A percentile compares a stretch with the other conserved stretches of the same genome.
Conservation (phyloP, 2,113 vertebrate genomes). For the Lophura nycthemera region DNA sequence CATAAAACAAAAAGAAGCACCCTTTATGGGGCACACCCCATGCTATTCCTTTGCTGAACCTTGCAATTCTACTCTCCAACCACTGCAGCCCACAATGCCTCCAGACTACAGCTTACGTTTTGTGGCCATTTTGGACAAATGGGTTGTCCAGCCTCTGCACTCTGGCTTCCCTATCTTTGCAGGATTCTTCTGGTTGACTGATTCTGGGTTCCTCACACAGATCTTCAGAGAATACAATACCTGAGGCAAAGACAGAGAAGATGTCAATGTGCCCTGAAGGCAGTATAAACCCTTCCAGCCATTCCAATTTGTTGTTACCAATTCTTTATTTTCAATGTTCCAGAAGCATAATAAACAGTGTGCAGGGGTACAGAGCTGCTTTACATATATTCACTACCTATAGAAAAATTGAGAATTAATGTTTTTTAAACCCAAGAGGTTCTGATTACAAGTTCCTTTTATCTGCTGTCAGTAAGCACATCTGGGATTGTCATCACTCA, state of each 20-base stretch:
- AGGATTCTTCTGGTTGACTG: not conserved
- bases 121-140: not conserved
- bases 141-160: not conserved
- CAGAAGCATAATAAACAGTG: not conserved
- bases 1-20: not conserved
- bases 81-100: not conserved
- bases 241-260: not conserved
- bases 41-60: not conserved
- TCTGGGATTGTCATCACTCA: not conserved
- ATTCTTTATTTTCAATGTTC: not conserved
- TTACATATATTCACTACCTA: not conserved
- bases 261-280: not conserved
- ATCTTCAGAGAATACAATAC: not conserved
- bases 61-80: not conserved
- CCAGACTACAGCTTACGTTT: not conserved
- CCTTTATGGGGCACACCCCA: not conserved
- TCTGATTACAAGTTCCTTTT: not conserved
- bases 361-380: not conserved
- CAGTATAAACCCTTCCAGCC: not conserved
- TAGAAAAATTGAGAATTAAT: not conserved
- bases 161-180: not conserved
- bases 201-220: not conserved
- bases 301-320: not conserved
- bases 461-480: not conserved
- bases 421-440: not conserved